A percentile compares a stretch with the other conserved stretches of the same genome.
These are phyloP conservation scores for Lytechinus pictus DNA, from an alignment of 35 echinoderm and acorn worm species.

Conservation along the genomic window DNA sequence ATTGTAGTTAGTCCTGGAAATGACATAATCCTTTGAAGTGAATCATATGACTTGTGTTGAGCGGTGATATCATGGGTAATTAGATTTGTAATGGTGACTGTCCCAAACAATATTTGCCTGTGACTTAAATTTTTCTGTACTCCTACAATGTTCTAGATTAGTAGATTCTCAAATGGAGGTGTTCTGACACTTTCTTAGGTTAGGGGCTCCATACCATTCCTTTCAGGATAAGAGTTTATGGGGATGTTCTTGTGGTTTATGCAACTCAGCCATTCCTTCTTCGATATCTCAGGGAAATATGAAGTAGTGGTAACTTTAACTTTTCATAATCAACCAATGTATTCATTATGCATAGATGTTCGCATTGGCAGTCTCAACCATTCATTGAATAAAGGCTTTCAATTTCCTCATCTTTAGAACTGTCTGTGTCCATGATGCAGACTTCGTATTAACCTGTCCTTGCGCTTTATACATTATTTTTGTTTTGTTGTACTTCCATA, in stretches of 20 bases:
- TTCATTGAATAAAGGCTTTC: neutral
- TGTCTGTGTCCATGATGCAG: neutral
- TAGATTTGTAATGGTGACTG: too few species aligned
- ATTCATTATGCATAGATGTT: neutral
- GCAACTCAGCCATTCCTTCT: neutral
- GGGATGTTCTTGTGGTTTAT: too few species aligned
- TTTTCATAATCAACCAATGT: neutral
- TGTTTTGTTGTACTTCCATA: neutral
- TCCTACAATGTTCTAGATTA: too few species aligned
- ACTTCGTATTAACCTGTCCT: neutral
- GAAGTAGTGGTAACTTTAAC: neutral
- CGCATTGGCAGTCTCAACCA: neutral
- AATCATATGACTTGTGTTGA: too few species aligned
- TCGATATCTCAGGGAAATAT: neutral
- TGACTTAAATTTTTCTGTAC: too few species aligned
- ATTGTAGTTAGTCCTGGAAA: too few species aligned
- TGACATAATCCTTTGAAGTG: too few species aligned
- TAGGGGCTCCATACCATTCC: neutral
- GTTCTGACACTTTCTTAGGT: too few species aligned
- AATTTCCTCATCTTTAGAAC: neutral
- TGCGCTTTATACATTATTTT: neutral
- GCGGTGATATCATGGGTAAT: too few species aligned
- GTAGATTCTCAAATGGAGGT: too few species aligned
- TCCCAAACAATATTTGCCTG: too few species aligned
- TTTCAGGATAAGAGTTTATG: neutral